Evolutionary conservation across 1,140 invertebrate genomes (phyloP).

Genomic region (Polypedilum vanderplanki): DNA sequence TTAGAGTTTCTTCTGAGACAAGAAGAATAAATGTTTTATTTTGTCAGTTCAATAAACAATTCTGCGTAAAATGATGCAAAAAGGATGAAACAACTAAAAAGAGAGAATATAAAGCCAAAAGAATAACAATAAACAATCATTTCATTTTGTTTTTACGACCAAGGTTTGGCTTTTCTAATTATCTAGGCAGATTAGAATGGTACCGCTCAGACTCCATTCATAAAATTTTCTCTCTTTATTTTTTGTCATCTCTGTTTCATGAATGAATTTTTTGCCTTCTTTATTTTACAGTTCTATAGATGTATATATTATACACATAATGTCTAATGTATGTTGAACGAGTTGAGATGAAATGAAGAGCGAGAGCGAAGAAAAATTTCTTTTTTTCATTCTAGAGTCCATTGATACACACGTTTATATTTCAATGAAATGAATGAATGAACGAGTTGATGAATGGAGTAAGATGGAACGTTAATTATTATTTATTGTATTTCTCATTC

Average conservation of each 20-base stretch:
- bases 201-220: background rate
- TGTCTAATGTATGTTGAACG: background rate
- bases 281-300: background rate
- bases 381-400: background rate
- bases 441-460: conserved; percentile 12
- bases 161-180: conserved; percentile 1
- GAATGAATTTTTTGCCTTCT: conserved; percentile 6
- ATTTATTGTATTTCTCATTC: conserved; percentile 1
- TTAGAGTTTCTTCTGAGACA: background rate
- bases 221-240: background rate
- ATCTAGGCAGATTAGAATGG: conserved; percentile 9
- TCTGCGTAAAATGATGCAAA: background rate
- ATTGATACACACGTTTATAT: conserved; percentile 13
- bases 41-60: background rate
- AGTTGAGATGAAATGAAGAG: background rate
- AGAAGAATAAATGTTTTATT: background rate
- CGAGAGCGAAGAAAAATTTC: background rate
- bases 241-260: background rate
- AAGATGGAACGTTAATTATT: conserved; percentile 18
- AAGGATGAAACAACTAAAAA: background rate
- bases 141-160: background rate
- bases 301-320: background rate
- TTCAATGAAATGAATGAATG: conserved; percentile 12
- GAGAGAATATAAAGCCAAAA: background rate
- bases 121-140: background rate